Evolutionary conservation across 2,888 invertebrate genomes (phyloP).

Genomic region (Argyresthia albistria): DNA sequence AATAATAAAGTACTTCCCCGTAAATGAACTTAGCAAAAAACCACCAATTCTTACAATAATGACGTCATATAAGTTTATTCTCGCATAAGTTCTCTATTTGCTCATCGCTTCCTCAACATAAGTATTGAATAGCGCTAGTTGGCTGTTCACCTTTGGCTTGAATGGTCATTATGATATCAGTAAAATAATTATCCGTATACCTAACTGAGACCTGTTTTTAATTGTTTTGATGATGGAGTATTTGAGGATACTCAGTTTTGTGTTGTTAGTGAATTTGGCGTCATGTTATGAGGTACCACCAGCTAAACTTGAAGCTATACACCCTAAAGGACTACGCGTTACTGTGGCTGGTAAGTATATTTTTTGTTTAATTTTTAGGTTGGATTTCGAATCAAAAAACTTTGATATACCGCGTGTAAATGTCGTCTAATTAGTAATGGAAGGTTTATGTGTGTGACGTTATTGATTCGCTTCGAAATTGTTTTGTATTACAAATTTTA

Average conservation of each 20-base stretch:
- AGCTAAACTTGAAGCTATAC: constrained; percentile 71
- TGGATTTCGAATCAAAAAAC: too few relatives aligned
- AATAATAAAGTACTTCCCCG: too few relatives aligned
- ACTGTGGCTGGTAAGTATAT: constrained; percentile 70
- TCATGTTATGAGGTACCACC: constrained; percentile 41
- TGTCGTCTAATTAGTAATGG: too few relatives aligned
- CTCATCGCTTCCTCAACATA: background rate
- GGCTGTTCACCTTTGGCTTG: background rate
- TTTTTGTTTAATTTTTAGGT: too few relatives aligned
- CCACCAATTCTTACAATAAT: too few relatives aligned
- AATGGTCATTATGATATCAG: background rate
- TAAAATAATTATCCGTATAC: background rate
- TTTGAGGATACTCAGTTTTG: background rate
- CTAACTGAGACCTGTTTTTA: background rate
- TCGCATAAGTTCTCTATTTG: too few relatives aligned
- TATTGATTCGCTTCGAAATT: too few relatives aligned
- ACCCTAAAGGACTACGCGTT: constrained; percentile 73
- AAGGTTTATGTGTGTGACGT: too few relatives aligned
- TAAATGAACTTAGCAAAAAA: too few relatives aligned
- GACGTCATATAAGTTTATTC: too few relatives aligned
- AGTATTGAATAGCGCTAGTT: background rate
- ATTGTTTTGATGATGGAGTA: background rate
- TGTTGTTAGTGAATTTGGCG: background rate
- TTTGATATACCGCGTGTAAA: background rate
- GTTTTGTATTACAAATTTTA: too few relatives aligned